Evolutionary conservation across 2,888 invertebrate species (phyloP).

Genomic region (Eupithecia pulchellata): DNA sequence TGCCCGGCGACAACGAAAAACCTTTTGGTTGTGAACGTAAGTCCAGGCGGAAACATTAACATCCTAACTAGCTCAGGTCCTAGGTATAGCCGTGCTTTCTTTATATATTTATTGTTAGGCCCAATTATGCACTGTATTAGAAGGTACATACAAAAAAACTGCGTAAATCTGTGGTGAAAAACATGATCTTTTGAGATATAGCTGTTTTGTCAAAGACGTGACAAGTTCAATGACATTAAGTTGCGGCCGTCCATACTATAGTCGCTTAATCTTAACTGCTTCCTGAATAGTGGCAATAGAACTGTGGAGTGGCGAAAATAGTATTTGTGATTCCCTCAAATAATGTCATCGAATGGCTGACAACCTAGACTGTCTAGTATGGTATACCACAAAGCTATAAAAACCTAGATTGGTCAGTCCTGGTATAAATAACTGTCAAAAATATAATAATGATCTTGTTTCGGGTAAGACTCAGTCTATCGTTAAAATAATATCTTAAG

Average conservation of each 20-base stretch:
- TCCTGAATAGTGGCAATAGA: background rate
- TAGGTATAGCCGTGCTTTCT: constrained; percentile 30
- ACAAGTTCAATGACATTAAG: background rate
- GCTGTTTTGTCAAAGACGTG: background rate
- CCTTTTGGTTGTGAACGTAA: constrained; percentile 97
- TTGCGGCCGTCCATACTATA: background rate
- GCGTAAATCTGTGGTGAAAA: background rate
- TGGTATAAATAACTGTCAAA: background rate
- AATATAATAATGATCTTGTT: background rate
- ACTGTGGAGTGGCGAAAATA: background rate
- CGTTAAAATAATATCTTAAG: constrained; percentile 9
- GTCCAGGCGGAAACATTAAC: constrained; percentile 83
- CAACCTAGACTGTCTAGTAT: background rate
- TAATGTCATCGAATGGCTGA: background rate
- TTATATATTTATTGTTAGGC: constrained; percentile 7
- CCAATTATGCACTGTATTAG: background rate
- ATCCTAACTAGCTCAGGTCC: constrained; percentile 56
- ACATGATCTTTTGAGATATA: background rate
- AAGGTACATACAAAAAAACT: background rate
- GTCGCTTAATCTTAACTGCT: background rate
- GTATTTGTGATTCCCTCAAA: background rate
- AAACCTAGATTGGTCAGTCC: background rate
- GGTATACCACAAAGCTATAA: background rate
- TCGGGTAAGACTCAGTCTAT: background rate
- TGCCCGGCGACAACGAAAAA: constrained; percentile 92